These are phyloP conservation scores for Cheilosia soror DNA, from an alignment of 2,888 invertebrate genomes.

Conservation along the genomic window DNA sequence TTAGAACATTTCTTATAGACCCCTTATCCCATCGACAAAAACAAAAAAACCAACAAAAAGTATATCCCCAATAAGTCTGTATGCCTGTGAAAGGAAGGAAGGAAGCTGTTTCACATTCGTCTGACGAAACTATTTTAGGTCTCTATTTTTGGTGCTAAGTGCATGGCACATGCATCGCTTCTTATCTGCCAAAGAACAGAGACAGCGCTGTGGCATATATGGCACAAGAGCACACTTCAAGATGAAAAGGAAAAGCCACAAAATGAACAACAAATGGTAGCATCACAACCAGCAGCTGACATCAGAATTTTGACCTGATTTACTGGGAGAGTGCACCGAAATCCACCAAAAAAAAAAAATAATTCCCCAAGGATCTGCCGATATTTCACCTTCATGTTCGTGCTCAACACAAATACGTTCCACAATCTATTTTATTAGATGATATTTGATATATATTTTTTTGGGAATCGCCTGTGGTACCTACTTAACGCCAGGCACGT, in stretches of 20 bases:
- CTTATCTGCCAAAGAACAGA: slow-evolving; percentile 46
- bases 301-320: slow-evolving; percentile 50
- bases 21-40: slow-evolving; percentile 35
- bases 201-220: neutral
- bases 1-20: slow-evolving; percentile 34
- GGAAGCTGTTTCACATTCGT: slow-evolving; percentile 55
- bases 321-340: slow-evolving; percentile 22
- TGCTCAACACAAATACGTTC: slow-evolving; percentile 8
- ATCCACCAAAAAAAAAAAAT: slow-evolving; percentile 9
- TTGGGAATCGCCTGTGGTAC: neutral
- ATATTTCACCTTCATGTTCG: slow-evolving; percentile 7
- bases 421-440: slow-evolving; percentile 53
- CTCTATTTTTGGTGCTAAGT: slow-evolving; percentile 57
- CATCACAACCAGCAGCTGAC: slow-evolving; percentile 32
- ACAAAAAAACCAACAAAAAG: slow-evolving; percentile 18
- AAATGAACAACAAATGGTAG: neutral
- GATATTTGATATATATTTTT: slow-evolving; percentile 64
- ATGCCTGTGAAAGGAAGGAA: slow-evolving; percentile 33
- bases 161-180: slow-evolving; percentile 23
- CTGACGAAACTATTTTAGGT: slow-evolving; percentile 53
- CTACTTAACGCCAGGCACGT: slow-evolving; percentile 42
- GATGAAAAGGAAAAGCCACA: slow-evolving; percentile 17
- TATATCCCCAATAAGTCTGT: slow-evolving; percentile 3
- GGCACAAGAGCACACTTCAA: slow-evolving; percentile 31
- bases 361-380: slow-evolving; percentile 38